Percentiles rank a stretch among this genome's conserved stretches.
Evolutionary conservation across 2,113 vertebrate genomes (phyloP).

Genomic region (Cynocephalus volans): DNA sequence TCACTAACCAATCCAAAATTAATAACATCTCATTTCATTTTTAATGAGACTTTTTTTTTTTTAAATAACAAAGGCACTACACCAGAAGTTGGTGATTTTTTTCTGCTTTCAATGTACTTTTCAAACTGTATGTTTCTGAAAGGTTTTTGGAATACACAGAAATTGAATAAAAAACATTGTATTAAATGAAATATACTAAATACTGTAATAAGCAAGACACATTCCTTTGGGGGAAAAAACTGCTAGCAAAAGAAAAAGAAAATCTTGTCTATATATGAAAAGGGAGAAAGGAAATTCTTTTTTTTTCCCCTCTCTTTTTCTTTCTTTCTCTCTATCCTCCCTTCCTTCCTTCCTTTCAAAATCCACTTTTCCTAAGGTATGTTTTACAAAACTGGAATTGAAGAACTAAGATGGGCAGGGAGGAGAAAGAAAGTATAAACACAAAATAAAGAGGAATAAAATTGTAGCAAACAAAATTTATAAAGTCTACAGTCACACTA

Average conservation of each 20-base stretch:
- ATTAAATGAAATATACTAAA: slow-evolving; percentile 17
- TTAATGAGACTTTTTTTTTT: background rate
- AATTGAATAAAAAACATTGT: background rate
- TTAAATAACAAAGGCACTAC: background rate
- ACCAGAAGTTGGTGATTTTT: background rate
- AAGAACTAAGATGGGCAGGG: background rate
- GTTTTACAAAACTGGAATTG: background rate
- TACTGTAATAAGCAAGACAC: background rate
- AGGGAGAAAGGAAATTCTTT: background rate
- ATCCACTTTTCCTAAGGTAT: background rate
- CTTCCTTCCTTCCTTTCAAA: background rate
- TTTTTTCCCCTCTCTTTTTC: background rate
- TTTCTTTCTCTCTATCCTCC: background rate
- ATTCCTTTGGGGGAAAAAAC: background rate
- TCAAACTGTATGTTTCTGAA: slow-evolving; percentile 1
- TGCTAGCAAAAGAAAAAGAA: background rate
- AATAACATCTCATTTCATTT: background rate
- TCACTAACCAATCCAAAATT: background rate
- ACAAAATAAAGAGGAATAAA: background rate
- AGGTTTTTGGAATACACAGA: background rate
- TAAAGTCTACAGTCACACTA: background rate
- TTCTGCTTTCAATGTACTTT: slow-evolving; percentile 40
- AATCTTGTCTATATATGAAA: background rate
- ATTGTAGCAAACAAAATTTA: background rate
- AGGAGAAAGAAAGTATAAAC: background rate